Evolutionary conservation across 2,797 vertebrate species (phyloP).

Genomic region (Megaceryle alcyon): DNA sequence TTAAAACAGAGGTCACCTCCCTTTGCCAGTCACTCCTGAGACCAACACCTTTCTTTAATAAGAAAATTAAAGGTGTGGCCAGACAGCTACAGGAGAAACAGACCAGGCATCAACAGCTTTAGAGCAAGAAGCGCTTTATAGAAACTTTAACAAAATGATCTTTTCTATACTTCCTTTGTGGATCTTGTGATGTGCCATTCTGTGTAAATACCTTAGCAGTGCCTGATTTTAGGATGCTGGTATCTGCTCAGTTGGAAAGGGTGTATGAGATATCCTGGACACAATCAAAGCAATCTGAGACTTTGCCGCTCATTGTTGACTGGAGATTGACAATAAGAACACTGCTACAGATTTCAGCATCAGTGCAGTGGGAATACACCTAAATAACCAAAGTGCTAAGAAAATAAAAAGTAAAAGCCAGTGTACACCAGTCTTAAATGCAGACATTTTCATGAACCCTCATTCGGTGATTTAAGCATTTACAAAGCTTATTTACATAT

Average conservation of each 20-base stretch:
- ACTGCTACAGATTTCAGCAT: background rate
- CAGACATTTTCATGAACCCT: background rate
- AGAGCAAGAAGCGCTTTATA: background rate
- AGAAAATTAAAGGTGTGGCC: background rate
- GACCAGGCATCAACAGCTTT: background rate
- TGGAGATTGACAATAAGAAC: background rate
- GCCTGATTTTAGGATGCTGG: background rate
- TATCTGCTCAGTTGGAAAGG: background rate
- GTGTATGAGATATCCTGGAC: background rate
- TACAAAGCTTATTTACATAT: background rate
- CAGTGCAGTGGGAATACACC: background rate
- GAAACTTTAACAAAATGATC: background rate
- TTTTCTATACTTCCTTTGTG: background rate
- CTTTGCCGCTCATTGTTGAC: background rate
- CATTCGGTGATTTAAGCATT: background rate
- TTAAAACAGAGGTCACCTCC: background rate
- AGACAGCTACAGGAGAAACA: background rate
- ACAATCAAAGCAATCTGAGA: background rate
- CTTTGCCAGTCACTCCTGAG: background rate
- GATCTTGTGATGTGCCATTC: background rate
- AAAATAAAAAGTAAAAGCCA: background rate
- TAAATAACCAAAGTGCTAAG: background rate
- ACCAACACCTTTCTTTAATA: background rate
- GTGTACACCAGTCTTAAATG: background rate
- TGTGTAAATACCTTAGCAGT: background rate